Percentiles rank a stretch among this genome's conserved stretches.
phyloP scores from a whole-genome alignment of 2,888 invertebrate genomes.

The Andricus curvator region DNA sequence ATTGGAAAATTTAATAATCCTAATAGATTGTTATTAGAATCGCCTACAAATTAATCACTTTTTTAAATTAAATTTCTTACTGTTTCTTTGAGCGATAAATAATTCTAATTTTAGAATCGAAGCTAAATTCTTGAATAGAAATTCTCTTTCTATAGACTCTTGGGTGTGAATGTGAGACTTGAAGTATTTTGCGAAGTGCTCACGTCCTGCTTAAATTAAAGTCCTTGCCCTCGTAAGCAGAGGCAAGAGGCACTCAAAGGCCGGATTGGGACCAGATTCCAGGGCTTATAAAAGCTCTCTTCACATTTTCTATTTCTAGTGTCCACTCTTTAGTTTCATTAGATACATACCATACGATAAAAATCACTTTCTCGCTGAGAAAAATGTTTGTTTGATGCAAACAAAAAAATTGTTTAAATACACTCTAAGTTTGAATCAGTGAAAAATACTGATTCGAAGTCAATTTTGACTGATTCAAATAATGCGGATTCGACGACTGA shows the following conservation, averaged over 20 bases:
- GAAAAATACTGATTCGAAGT: too few species aligned
- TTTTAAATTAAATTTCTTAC: too few species aligned
- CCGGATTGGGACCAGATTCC: slow-evolving; percentile 11
- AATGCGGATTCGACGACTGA: too few species aligned
- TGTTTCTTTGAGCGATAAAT: too few species aligned
- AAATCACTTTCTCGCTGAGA: not conserved
- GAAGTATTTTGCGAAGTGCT: slow-evolving; percentile 13
- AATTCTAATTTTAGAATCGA: not conserved
- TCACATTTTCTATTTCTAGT: not conserved
- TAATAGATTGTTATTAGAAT: too few species aligned
- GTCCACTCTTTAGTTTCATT: not conserved
- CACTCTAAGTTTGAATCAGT: too few species aligned
- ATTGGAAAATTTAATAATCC: too few species aligned
- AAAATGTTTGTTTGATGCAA: too few species aligned
- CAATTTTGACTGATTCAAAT: too few species aligned
- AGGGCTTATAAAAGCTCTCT: slow-evolving; percentile 25
- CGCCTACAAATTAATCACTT: too few species aligned
- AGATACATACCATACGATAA: not conserved
- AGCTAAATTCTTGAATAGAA: not conserved
- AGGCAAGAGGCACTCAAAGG: slow-evolving; percentile 22
- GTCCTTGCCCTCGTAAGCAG: slow-evolving; percentile 24
- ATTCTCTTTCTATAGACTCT: not conserved
- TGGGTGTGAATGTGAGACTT: not conserved
- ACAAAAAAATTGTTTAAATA: too few species aligned
- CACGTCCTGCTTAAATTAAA: slow-evolving; percentile 37